Evolutionary conservation across 2,797 vertebrate genomes (phyloP), one percentile per base, ranked within the genome.

Genomic region (Amphiprion clarkii): DNA sequence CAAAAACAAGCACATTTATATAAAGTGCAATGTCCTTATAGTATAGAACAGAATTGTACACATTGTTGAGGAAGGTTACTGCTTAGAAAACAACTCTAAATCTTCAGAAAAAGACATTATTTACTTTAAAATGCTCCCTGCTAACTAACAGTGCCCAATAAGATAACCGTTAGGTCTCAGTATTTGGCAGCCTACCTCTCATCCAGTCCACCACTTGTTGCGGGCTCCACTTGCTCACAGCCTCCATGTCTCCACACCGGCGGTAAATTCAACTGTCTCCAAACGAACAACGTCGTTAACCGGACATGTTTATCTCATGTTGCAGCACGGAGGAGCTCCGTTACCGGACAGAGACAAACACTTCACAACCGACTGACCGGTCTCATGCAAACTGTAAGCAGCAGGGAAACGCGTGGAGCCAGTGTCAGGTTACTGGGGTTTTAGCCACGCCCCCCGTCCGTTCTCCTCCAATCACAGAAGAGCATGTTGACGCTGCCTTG

Each of bases 201-300:
- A 95, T 93, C 94, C 94, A 95, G 39, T 92, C 87, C 57, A 72
- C 79, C 74, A 95, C 94, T 83, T 94, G 93, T 46, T 86, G 88
- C 54, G 93, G 74, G 9, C 46, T 93, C 94, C 94, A 95, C 67
- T 81, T 68, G 3, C 87, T 92, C 60, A 94, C 90, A 2, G 93
- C 66, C 66, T 95, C 94, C 94, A 95, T 95, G 25, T 33, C 78
- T 74, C 21, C n/a, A 12, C 42, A 17, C 13, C 44, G 13, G 16
- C 3, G 39, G 11, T 19, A 46, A 19, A 6, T 33, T 16, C 52
- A 29, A 25, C 17, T 4, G 14, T 29, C 23, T 65, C 62, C 48
- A 39, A 33, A 39, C 25, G 31, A 14, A 19, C 21, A 14, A 17
- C 3, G 25, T n/a, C 14, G 53, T 56, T 48, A 79, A 27, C 9